Evolutionary conservation across 1,140 invertebrate genomes (phyloP).

Genomic region (Spodoptera frugiperda): DNA sequence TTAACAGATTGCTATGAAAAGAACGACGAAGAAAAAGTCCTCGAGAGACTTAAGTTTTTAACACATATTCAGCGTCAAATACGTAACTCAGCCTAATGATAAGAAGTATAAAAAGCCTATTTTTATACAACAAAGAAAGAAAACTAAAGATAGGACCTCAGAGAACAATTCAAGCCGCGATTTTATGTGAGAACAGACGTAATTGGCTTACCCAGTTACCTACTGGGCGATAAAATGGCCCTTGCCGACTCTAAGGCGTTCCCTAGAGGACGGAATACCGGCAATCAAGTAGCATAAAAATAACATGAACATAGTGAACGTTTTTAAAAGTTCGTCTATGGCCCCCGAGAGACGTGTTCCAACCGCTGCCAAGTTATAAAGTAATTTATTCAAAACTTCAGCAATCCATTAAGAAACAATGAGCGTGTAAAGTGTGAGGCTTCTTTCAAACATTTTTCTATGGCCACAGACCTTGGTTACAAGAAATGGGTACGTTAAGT

Average conservation of each 20-base stretch:
- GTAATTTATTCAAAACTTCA: conserved; percentile 22
- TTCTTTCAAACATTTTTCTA: conserved; percentile 1
- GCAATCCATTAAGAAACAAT: conserved; percentile 18
- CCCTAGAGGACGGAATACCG: too few relatives aligned
- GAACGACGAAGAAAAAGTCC: too few relatives aligned
- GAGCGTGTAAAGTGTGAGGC: neutral
- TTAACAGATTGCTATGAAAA: too few relatives aligned
- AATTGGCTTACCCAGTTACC: conserved; percentile 24
- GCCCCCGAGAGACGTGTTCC: neutral
- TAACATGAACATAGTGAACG: neutral
- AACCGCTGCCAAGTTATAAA: neutral
- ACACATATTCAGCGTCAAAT: too few relatives aligned
- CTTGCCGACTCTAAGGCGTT: neutral
- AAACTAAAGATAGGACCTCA: neutral
- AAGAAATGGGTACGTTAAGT: neutral
- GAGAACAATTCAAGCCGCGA: neutral
- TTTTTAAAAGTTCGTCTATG: neutral
- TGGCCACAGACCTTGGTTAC: neutral
- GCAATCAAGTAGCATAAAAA: conserved; percentile 1
- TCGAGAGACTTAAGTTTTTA: too few relatives aligned
- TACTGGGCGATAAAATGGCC: neutral
- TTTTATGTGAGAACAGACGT: conserved; percentile 12
- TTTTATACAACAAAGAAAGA: neutral
- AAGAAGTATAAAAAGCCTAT: neutral
- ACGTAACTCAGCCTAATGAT: neutral